Conservation (phyloP, 2,888 invertebrate genomes). For the Sylvicola cinctus region DNA sequence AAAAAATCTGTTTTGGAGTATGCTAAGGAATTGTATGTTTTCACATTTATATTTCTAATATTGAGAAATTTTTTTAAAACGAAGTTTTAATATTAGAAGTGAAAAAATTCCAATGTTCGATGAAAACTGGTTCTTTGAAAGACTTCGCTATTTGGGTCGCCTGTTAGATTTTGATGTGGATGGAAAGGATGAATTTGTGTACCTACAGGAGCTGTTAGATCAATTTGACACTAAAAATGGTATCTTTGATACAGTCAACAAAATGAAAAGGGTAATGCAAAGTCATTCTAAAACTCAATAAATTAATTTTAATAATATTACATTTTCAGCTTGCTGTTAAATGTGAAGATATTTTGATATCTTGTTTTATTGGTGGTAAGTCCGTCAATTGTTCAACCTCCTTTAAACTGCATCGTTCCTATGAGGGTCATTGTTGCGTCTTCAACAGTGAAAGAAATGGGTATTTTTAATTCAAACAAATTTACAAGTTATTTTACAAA, state of each 20-base stretch:
- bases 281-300: background rate
- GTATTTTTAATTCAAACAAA: too few species aligned
- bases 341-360: constrained; percentile 29
- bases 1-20: constrained; percentile 18
- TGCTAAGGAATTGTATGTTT: constrained; percentile 25
- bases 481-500: too few species aligned
- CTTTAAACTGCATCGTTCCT: constrained; percentile 28
- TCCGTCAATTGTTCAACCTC: constrained; percentile 22
- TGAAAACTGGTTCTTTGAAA: background rate
- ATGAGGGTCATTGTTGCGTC: constrained; percentile 35
- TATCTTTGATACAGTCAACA: constrained; percentile 13
- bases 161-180: constrained; percentile 10
- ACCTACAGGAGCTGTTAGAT: constrained; percentile 14
- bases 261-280: constrained; percentile 11
- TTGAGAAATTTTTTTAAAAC: background rate
- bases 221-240: constrained; percentile 11
- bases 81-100: too few species aligned
- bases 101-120: background rate
- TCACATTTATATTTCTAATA: constrained; percentile 3
- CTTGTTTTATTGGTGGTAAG: constrained; percentile 28
- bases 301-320: background rate
- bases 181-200: constrained; percentile 7
- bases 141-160: constrained; percentile 9
- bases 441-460: constrained; percentile 26
- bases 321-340: constrained; percentile 16